phyloP scores from a whole-genome alignment of 2,113 vertebrate species.

The Gymnorhina tibicen region DNA sequence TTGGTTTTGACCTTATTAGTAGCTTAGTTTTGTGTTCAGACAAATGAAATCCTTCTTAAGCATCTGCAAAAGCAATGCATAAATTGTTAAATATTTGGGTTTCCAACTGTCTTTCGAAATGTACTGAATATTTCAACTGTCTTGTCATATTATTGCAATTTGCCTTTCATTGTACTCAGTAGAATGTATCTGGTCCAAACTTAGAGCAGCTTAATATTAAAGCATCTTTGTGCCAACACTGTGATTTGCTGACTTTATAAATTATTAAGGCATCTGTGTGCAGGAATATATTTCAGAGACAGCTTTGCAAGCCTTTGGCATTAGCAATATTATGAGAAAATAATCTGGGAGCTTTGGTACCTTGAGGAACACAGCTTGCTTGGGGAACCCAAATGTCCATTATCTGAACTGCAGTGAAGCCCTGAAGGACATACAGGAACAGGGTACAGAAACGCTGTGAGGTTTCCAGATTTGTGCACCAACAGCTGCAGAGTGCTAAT shows the following conservation, averaged over 20 bases:
- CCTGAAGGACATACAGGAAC: neutral
- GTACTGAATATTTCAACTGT: constrained; percentile 18
- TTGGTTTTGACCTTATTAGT: neutral
- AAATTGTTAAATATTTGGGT: constrained; percentile 18
- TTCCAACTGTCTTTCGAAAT: constrained; percentile 15
- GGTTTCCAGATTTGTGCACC: neutral
- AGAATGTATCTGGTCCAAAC: neutral
- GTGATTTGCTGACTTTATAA: constrained; percentile 17
- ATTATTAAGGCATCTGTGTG: constrained; percentile 34
- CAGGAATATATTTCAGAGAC: neutral
- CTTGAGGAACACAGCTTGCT: neutral
- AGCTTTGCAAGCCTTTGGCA: neutral
- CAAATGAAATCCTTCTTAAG: neutral
- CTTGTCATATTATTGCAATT: neutral
- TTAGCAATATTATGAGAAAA: neutral
- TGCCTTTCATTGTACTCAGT: neutral
- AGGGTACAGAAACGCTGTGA: neutral
- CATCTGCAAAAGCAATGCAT: neutral
- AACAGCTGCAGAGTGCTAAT: neutral
- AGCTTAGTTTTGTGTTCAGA: neutral
- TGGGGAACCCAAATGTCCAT: neutral
- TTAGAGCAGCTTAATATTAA: constrained; percentile 20
- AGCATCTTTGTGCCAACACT: neutral
- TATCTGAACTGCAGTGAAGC: neutral
- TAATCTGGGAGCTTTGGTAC: neutral